Percentiles rank a stretch among this genome's conserved stretches.
Conservation (phyloP, 2,888 invertebrate species). For the Mythimna lalbum region DNA sequence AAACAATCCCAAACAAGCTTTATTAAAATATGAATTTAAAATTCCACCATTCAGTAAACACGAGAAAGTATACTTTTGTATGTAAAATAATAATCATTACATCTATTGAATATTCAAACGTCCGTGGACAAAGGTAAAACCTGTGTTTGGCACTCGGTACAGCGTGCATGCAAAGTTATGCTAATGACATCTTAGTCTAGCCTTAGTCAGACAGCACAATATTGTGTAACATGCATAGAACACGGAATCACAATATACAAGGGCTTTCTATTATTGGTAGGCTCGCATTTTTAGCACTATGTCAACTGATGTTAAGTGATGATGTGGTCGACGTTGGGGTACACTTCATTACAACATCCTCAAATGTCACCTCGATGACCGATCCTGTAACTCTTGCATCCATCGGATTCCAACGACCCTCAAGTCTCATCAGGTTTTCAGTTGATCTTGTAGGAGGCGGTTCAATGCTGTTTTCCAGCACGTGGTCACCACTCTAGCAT, state of each 20-base stretch:
- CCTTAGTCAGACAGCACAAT: constrained; percentile 55
- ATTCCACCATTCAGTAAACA: constrained; percentile 19
- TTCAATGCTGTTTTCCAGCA: too few species aligned
- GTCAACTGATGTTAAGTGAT: too few species aligned
- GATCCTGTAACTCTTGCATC: too few species aligned
- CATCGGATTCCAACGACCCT: too few species aligned
- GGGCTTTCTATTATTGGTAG: neutral
- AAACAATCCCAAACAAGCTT: neutral
- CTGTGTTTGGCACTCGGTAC: constrained; percentile 61
- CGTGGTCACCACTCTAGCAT: too few species aligned
- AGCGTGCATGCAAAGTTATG: constrained; percentile 64
- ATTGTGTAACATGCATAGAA: constrained; percentile 52
- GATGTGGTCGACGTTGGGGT: too few species aligned
- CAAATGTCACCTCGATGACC: too few species aligned
- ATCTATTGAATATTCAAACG: constrained; percentile 61
- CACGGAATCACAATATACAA: neutral
- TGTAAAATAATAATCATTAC: constrained; percentile 54
- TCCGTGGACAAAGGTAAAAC: constrained; percentile 52
- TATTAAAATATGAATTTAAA: constrained; percentile 3
- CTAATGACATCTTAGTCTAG: constrained; percentile 62
- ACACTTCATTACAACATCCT: too few species aligned
- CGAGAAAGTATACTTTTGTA: constrained; percentile 42
- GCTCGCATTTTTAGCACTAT: too few species aligned
- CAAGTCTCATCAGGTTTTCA: too few species aligned
- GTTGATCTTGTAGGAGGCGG: too few species aligned